phyloP scores from a whole-genome alignment of 2,113 vertebrate genomes.

The Deroptyus accipitrinus region DNA sequence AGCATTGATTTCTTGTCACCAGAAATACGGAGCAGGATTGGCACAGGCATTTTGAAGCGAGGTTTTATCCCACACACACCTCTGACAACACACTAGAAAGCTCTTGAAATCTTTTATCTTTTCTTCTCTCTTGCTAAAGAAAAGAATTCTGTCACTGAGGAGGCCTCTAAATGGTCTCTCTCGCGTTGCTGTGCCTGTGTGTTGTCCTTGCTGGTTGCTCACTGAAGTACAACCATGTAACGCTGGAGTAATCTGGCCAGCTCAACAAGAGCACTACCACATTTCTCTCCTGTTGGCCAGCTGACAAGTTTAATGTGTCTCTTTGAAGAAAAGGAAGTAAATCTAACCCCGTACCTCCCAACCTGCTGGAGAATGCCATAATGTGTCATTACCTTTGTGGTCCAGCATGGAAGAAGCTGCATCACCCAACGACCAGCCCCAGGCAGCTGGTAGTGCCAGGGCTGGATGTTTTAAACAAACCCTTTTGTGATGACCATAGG shows the following conservation, averaged over 20 bases:
- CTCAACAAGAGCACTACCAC: slow-evolving; percentile 14
- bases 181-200: fast-evolving
- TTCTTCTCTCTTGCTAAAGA: not conserved
- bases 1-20: not conserved
- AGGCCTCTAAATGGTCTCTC: not conserved
- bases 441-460: not conserved
- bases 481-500: not conserved
- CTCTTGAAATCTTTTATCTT: not conserved
- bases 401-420: not conserved
- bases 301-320: slow-evolving; percentile 47
- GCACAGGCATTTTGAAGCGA: not conserved
- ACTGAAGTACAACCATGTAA: slow-evolving; percentile 15
- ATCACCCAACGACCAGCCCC: not conserved
- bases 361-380: slow-evolving; percentile 9
- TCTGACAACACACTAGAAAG: not conserved
- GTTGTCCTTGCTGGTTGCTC: slow-evolving; percentile 25
- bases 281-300: slow-evolving; percentile 14
- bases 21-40: not conserved
- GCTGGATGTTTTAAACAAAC: not conserved
- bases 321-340: slow-evolving; percentile 44
- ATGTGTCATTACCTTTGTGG: not conserved
- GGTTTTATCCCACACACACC: not conserved
- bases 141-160: not conserved
- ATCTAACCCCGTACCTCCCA: not conserved
- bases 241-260: not conserved